phyloP scores from a whole-genome alignment of 2,113 vertebrate genomes.

The Phocoena sinus region DNA sequence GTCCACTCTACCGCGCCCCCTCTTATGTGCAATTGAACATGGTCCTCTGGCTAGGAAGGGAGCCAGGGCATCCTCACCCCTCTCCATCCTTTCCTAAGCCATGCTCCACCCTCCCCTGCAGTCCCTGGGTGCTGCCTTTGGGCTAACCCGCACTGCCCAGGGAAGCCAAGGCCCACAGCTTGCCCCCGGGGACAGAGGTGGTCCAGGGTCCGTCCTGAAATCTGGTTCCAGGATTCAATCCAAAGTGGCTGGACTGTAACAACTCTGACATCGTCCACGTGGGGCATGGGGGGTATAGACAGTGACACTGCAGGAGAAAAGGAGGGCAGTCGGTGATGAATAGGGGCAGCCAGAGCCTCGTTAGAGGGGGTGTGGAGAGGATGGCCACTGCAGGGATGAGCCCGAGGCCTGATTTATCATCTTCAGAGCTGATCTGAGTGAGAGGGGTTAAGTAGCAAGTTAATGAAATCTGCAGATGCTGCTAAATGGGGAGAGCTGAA shows the following conservation, averaged over 20 bases:
- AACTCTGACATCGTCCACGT: background rate
- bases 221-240: slow-evolving; percentile 14
- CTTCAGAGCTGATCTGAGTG: slow-evolving; percentile 70
- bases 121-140: background rate
- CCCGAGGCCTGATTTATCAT: slow-evolving; percentile 73
- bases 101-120: background rate
- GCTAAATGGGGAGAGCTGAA: slow-evolving; percentile 67
- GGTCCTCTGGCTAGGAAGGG: background rate
- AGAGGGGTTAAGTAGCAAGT: slow-evolving; percentile 76
- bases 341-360: slow-evolving; percentile 53
- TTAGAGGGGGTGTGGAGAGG: slow-evolving; percentile 56
- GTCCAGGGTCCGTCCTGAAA: background rate
- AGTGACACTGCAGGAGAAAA: background rate
- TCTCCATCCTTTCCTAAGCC: background rate
- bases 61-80: background rate
- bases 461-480: slow-evolving; percentile 75
- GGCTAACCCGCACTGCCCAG: background rate
- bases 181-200: background rate
- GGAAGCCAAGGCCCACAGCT: background rate
- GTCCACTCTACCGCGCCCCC: background rate
- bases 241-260: background rate
- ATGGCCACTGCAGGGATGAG: slow-evolving; percentile 33
- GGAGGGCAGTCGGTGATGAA: slow-evolving; percentile 62
- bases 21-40: background rate
- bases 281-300: background rate